Base-by-base conservation (phyloP, 2,888 invertebrate genomes). In the Oxycera nigricornis region DNA sequence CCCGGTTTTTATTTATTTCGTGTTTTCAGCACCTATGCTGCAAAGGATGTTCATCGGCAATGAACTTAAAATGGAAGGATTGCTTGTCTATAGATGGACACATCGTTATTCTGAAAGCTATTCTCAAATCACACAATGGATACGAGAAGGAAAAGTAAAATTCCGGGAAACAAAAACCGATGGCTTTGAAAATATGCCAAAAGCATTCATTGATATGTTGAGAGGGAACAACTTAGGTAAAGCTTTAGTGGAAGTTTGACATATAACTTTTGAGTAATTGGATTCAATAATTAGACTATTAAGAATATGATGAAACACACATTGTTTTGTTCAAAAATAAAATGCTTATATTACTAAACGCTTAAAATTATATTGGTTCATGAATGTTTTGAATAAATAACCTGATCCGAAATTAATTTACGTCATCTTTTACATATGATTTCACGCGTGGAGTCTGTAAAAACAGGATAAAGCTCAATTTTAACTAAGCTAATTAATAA, bases 121-220 rank as follows among this genome's bases (percentile, higher is more conserved):
- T 30, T 80, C 86, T 30, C 88, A 90, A 78, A 91, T 92, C 83
- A 79, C 88, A 14, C 82, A 87, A 74, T 91, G 90, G 90, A 84
- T 92, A 74, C 83, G 85, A 62, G 89, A 91, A 85, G 93, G 92
- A 50, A 92, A 92, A 84, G 79, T 94, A 14, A 89, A 90, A 80
- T 90, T 90, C 80, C 86, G 86, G 77, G 93, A 94, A 83, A 91
- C 91, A 59, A 81, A 90, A 1, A 91, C 91, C 1, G 85, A 90
- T 75, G 93, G 92, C 1, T 92, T 93, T 83, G 91, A 92, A 77
- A 91, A 91, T 79, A 90, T 91, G 88, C 90, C 91, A 1, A 87
- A 89, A 65, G 92, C 92, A 39, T 89, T 93, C 76, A 86, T 89
- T 72, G 90, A 89, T 14, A 87, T 93, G 82, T 83, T 88, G 7